Evolutionary conservation across 2,888 invertebrate species (phyloP), one percentile per base, ranked within the genome.

Genomic region (Machimus rusticus): DNA sequence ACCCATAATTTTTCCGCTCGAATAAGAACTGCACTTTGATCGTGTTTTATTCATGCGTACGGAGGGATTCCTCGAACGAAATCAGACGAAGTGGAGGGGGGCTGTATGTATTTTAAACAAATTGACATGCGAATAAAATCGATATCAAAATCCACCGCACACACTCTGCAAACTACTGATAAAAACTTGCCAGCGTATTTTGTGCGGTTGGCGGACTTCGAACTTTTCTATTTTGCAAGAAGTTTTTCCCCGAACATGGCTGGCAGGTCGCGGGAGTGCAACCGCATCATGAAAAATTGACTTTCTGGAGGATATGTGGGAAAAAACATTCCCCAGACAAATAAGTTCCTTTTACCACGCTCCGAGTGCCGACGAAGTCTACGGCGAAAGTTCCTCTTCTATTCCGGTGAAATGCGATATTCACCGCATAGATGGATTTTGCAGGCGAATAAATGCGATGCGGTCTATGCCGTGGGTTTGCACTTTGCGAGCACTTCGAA

Each of bases 281-380:
- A 84, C 84, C 84, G 23, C 74, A 84, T 84, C 39, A 84, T 84
- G 84, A 84, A 84, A 84, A 84, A 84, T 84, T 84, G 34, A 84
- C 84, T 84, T 51, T 74, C 66, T 84, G 51, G 34, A 16, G 84
- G 84, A 66, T 84, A 74, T 31, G 66, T 19, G 66, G 84, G 66
- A 66, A 57, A 66, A 84, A 66, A 66, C 28, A 66, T 66, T 74
- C 66, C 84, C 66, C 66, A 84, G 84, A 84, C 84, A 84, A 84
- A 84, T 84, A 84, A 84, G 66, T 66, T 66, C 84, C 57, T 84
- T 84, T 84, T 84, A 34, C 9, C 76, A 14, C 1, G 23, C 28
- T 66, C 66, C 28, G 28, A 66, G 16, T 76, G 37, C 14, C 37
- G n/a, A 16, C 34, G 76, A 34, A 76, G 76, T 76, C 39, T 34